Conservation (phyloP, 2,113 vertebrate species). For the Narcine bancroftii region DNA sequence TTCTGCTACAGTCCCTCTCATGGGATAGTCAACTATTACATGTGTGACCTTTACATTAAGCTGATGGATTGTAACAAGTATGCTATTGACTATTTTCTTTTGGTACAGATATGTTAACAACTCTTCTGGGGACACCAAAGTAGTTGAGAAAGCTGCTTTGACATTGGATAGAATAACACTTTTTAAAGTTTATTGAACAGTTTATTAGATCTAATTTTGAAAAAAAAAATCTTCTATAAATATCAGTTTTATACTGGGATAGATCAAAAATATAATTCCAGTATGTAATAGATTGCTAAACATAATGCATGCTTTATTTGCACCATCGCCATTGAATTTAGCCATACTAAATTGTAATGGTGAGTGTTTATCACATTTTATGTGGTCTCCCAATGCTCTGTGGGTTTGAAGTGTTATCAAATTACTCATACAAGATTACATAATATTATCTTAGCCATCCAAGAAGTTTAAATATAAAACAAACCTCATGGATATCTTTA, state of each 20-base stretch:
- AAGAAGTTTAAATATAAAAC: neutral
- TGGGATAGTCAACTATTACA: neutral
- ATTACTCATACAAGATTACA: neutral
- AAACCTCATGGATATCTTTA: neutral
- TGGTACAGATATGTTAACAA: neutral
- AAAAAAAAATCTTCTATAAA: neutral
- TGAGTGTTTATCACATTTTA: neutral
- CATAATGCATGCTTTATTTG: neutral
- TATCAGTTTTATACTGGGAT: neutral
- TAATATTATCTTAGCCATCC: conserved; percentile 10
- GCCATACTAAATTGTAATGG: neutral
- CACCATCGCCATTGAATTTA: neutral
- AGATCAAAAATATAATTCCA: neutral
- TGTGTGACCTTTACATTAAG: conserved; percentile 5
- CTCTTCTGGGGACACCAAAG: neutral
- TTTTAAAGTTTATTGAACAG: neutral
- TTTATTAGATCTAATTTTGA: neutral
- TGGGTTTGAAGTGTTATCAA: neutral
- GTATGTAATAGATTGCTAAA: neutral
- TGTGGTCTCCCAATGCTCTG: neutral
- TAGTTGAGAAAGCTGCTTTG: neutral
- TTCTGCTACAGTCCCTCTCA: neutral
- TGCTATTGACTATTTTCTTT: conserved; percentile 5
- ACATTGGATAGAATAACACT: neutral
- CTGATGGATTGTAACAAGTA: neutral